These are phyloP conservation scores for Heliopora coerulea DNA, from an alignment of 92 coral and sea anemone genomes.

Conservation along the genomic window DNA sequence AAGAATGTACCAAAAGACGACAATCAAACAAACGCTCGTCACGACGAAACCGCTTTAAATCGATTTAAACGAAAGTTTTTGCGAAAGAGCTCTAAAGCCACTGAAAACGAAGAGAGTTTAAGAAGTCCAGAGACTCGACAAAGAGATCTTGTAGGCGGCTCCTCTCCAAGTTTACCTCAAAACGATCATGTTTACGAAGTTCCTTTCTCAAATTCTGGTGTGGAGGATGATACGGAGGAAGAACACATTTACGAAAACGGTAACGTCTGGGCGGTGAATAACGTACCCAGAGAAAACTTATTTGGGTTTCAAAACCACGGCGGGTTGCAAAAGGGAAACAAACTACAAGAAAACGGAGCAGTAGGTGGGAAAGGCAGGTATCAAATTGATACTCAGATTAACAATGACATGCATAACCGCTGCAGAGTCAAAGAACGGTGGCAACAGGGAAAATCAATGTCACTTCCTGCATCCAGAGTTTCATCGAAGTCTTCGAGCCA, in stretches of 20 bases:
- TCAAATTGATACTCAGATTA: background rate
- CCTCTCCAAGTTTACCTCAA: background rate
- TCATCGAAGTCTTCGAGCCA: background rate
- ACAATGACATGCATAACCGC: background rate
- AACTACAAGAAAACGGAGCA: background rate
- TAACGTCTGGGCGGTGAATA: background rate
- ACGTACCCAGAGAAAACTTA: background rate
- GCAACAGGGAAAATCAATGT: slow-evolving; percentile 25
- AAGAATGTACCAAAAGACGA: background rate
- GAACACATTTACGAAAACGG: slow-evolving; percentile 3
- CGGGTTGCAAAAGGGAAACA: background rate
- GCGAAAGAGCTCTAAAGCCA: slow-evolving; percentile 10
- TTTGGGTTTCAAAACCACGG: background rate
- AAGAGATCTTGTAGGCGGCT: background rate
- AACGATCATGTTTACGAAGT: slow-evolving; percentile 28
- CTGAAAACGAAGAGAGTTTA: background rate
- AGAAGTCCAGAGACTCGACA: background rate
- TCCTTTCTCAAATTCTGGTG: slow-evolving; percentile 3
- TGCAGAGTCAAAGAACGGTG: slow-evolving; percentile 19
- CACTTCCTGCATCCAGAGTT: background rate
- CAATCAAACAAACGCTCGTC: no score
- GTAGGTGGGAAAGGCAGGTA: background rate
- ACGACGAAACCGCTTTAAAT: slow-evolving; percentile 12
- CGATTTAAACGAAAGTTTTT: slow-evolving; percentile 22
- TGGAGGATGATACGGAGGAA: slow-evolving; percentile 1